These are phyloP conservation scores for Coracias cyanogaster DNA, from an alignment of 2,797 vertebrate species.

Conservation along the genomic window DNA sequence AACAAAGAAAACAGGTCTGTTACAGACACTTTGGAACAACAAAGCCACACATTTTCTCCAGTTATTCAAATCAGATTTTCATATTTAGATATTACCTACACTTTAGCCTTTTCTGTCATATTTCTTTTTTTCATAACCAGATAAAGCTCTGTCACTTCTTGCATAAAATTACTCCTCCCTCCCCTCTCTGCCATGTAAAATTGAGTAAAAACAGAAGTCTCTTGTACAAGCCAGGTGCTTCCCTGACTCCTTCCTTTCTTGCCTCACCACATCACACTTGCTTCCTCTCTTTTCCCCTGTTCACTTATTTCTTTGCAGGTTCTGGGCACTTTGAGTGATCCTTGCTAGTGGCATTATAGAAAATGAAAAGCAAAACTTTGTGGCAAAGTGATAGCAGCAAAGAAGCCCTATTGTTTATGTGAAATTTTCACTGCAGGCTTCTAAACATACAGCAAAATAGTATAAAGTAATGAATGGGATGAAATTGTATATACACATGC, in stretches of 20 bases:
- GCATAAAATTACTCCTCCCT: background rate
- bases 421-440: background rate
- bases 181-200: background rate
- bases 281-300: background rate
- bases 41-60: background rate
- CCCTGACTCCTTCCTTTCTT: background rate
- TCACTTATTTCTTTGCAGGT: background rate
- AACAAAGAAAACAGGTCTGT: background rate
- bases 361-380: background rate
- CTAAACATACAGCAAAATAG: background rate
- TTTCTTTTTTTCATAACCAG: background rate
- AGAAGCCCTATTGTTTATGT: background rate
- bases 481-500: background rate
- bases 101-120: background rate
- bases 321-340: background rate
- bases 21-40: background rate
- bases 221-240: background rate
- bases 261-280: background rate
- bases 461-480: background rate
- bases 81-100: background rate
- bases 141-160: background rate
- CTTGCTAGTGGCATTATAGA: background rate
- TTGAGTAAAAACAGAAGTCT: background rate
- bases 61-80: background rate
- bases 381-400: background rate